Evolutionary conservation across 2,888 invertebrate species (phyloP), one percentile per base, ranked within the genome.

Genomic region (Emesis russula): DNA sequence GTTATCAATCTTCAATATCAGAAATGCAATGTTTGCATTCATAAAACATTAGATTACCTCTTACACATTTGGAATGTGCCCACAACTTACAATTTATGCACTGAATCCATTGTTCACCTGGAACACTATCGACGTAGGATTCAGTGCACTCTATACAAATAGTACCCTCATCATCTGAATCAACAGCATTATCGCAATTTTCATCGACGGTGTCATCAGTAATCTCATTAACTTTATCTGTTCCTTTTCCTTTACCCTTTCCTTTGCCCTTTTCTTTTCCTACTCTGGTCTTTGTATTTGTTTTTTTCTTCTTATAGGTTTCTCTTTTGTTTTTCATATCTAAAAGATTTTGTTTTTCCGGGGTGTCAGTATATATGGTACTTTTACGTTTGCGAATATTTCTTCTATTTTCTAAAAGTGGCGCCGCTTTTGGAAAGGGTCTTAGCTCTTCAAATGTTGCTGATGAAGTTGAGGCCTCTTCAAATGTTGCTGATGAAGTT

Each of bases 341-440:
- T 11, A n/a, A 58, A 25, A 25, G 9, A n/a, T 58, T 58, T 58
- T 9, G n/a, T n/a, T 53, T 58, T 58, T n/a, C n/a, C 3, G n/a
- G 58, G 2, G 58, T 58, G 58, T 58, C 58, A 9, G 58, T 58
- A n/a, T 58, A 58, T 2, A 58, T 58, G n/a, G 18, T 11, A 3
- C n/a, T 58, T 58, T 58, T 58, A n/a, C 58, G 58, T 58, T 58
- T 18, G 3, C 58, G n/a, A 58, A 6, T n/a, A 58, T 58, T n/a
- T n/a, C 58, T 58, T 9, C 25, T 25, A 25, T 25, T 25, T 25
- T 25, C 25, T 25, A 25, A 58, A 58, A n/a, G n/a, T n/a, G n/a
- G 58, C 58, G n/a, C n/a, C 11, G 58, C n/a, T n/a, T 58, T 58
- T 58, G n/a, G 58, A n/a, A 58, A 58, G n/a, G n/a, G n/a, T n/a